Percentiles rank a stretch among this genome's conserved stretches.
These are phyloP conservation scores for Nipponia nippon DNA, from an alignment of 2,113 vertebrate genomes.

Conservation along the genomic window DNA sequence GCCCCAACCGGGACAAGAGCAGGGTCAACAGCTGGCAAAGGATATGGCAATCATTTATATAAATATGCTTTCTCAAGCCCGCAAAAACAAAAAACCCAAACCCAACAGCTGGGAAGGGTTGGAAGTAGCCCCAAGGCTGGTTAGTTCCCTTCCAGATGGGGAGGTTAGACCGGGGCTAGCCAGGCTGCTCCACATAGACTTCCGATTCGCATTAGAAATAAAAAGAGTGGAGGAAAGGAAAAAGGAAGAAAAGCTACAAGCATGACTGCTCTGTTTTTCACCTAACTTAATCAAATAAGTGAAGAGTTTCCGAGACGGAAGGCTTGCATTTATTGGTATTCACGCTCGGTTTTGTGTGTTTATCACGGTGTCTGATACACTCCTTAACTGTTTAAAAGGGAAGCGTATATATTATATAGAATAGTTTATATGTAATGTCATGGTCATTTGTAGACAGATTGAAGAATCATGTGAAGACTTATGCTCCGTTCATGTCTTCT, in stretches of 20 bases:
- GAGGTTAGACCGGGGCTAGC: slow-evolving; percentile 97
- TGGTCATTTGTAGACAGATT: slow-evolving; percentile 79
- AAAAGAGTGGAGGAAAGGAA: slow-evolving; percentile 88
- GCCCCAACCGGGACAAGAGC: slow-evolving; percentile 85
- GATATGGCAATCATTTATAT: slow-evolving; percentile 99
- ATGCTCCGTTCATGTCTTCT: slow-evolving; percentile 49
- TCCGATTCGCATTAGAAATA: slow-evolving; percentile 97
- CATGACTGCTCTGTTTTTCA: slow-evolving; percentile 95
- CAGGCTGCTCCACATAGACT: slow-evolving; percentile 91
- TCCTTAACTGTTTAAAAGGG: slow-evolving; percentile 68
- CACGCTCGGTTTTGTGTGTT: slow-evolving; percentile 76
- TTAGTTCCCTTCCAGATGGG: slow-evolving; percentile 99
- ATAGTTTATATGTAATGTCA: slow-evolving; percentile 73
- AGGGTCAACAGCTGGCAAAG: slow-evolving; percentile 99
- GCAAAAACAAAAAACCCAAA: slow-evolving; percentile 92
- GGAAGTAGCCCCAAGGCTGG: slow-evolving; percentile 99
- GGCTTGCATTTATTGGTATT: slow-evolving; percentile 94
- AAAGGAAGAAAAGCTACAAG: slow-evolving; percentile 96
- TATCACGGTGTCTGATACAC: slow-evolving; percentile 72
- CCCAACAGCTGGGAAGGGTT: slow-evolving; percentile 99
- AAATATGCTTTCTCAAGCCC: slow-evolving; percentile 98
- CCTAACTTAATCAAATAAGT: slow-evolving; percentile 98
- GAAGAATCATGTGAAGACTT: slow-evolving; percentile 72
- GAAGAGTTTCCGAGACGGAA: slow-evolving; percentile 95
- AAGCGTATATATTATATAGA: slow-evolving; percentile 40